Evolutionary conservation across 2,888 invertebrate genomes (phyloP).

Genomic region (Ferrisia virgata): DNA sequence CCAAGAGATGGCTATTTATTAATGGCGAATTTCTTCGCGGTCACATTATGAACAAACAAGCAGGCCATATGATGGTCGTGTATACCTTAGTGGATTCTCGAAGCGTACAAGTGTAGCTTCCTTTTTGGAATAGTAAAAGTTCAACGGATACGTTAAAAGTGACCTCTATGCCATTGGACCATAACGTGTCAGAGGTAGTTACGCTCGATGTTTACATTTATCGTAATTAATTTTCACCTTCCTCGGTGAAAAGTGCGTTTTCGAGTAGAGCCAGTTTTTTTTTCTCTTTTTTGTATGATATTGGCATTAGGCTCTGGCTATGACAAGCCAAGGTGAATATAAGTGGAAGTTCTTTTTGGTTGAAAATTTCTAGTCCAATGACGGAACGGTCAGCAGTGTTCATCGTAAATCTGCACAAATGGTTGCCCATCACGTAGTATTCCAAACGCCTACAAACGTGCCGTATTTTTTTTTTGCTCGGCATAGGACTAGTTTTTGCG

Average conservation of each 20-base stretch:
- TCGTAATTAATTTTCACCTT: background rate
- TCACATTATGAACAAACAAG: background rate
- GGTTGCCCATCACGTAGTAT: too few species aligned
- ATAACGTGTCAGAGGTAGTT: background rate
- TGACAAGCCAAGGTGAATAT: background rate
- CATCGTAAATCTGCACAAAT: too few species aligned
- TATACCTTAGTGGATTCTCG: background rate
- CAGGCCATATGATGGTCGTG: background rate
- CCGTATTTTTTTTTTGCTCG: too few species aligned
- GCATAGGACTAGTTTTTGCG: too few species aligned
- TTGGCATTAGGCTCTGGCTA: background rate
- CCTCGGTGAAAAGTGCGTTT: background rate
- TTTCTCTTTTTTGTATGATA: background rate
- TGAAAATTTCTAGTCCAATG: too few species aligned
- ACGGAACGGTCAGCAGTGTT: too few species aligned
- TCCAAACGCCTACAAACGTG: too few species aligned
- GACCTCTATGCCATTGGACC: slow-evolving; percentile 22
- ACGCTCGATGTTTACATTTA: background rate
- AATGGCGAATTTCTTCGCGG: background rate
- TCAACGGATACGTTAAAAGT: slow-evolving; percentile 11
- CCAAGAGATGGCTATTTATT: background rate
- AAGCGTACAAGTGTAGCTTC: background rate
- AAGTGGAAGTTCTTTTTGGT: background rate
- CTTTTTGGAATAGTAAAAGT: slow-evolving; percentile 19
- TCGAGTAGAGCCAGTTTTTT: background rate